phyloP scores from a whole-genome alignment of 2,113 vertebrate species.

The Neopipo cinnamomea region DNA sequence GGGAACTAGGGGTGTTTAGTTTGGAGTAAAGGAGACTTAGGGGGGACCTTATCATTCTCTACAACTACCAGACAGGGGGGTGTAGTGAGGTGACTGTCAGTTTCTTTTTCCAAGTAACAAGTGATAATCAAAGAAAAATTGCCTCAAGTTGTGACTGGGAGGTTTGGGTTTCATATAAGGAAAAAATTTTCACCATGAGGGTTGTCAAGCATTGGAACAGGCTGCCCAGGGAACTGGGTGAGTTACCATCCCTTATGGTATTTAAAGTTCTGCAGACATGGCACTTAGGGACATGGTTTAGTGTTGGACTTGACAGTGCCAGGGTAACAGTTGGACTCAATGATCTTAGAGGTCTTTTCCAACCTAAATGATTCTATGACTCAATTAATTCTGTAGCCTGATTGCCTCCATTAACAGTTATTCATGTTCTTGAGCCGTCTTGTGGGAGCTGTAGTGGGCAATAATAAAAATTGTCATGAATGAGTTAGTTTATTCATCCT shows the following conservation, averaged over 20 bases:
- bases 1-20: neutral
- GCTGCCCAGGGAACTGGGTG: neutral
- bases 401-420: neutral
- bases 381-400: neutral
- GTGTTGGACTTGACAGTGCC: neutral
- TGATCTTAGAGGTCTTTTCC: neutral
- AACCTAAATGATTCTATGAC: neutral
- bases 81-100: neutral
- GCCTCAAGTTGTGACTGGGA: neutral
- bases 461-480: neutral
- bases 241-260: neutral
- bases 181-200: neutral
- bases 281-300: neutral
- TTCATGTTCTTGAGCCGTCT: neutral
- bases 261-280: neutral
- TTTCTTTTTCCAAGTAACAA: neutral
- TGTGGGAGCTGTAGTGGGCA: neutral
- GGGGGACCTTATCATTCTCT: neutral
- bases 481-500: neutral
- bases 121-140: neutral
- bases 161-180: neutral
- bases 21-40: neutral
- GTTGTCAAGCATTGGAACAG: neutral
- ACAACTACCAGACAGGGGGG: neutral
- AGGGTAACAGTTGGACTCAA: neutral